These are phyloP conservation scores for Chironomus tepperi DNA, from an alignment of 1,140 invertebrate genomes.

Conservation along the genomic window DNA sequence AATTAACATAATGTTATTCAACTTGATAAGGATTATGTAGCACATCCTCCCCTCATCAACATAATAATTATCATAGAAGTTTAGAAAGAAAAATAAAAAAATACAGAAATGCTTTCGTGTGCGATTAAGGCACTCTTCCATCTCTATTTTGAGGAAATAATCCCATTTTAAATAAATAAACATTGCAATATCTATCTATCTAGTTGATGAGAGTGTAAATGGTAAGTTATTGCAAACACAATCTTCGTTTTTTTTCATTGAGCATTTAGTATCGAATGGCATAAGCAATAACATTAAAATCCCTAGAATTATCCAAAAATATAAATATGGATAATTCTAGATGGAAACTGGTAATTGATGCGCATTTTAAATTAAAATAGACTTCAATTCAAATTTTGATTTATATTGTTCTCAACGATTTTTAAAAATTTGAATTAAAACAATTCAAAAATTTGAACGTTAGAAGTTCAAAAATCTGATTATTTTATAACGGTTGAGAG, in stretches of 20 bases:
- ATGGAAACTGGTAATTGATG: too few relatives aligned
- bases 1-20: not conserved
- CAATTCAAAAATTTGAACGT: too few relatives aligned
- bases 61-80: not conserved
- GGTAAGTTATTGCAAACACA: not conserved
- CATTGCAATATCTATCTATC: not conserved
- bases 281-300: not conserved
- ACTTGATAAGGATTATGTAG: not conserved
- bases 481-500: too few relatives aligned
- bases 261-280: not conserved
- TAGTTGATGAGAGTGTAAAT: not conserved
- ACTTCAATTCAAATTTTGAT: too few relatives aligned
- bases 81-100: not conserved
- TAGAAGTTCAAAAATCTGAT: too few relatives aligned
- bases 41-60: not conserved
- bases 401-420: too few relatives aligned
- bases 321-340: too few relatives aligned
- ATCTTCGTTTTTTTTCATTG: not conserved
- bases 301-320: not conserved
- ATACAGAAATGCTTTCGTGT: not conserved
- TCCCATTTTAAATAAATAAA: constrained; percentile 23
- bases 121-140: not conserved
- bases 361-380: too few relatives aligned
- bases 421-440: too few relatives aligned
- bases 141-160: not conserved